phyloP scores from a whole-genome alignment of 2,797 vertebrate species.

The Cryptoblepharus egeriae region DNA sequence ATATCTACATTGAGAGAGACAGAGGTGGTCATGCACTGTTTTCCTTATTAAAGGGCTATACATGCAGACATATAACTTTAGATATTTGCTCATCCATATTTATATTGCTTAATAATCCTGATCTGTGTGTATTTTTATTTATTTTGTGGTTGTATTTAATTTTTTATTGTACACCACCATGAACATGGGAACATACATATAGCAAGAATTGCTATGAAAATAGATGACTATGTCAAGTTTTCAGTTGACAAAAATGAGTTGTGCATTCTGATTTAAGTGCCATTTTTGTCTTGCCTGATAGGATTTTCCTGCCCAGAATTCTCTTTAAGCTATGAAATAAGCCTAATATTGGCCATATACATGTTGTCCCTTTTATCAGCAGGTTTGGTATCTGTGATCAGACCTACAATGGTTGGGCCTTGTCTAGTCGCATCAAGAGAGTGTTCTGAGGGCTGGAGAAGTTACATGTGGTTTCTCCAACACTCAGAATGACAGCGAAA shows the following conservation, averaged over 20 bases:
- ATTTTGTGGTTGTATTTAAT: too few species aligned
- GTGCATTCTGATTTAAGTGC: background rate
- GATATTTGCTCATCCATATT: background rate
- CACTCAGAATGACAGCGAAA: too few species aligned
- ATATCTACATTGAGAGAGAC: too few species aligned
- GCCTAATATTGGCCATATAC: background rate
- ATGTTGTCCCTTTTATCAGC: too few species aligned
- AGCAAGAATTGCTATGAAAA: background rate
- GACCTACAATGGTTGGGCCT: too few species aligned
- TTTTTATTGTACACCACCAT: too few species aligned
- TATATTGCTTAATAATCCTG: background rate
- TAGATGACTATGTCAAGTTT: background rate
- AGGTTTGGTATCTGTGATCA: too few species aligned
- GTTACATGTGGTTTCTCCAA: too few species aligned
- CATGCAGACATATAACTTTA: background rate
- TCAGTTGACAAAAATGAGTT: background rate
- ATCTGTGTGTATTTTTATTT: background rate
- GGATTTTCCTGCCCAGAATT: too few species aligned
- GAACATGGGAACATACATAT: too few species aligned
- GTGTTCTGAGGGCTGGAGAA: too few species aligned
- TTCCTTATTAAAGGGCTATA: slow-evolving; percentile 14
- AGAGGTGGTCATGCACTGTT: background rate
- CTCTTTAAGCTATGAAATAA: background rate
- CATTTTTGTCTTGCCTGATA: background rate
- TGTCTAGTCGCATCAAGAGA: too few species aligned